phyloP scores from a whole-genome alignment of 2,113 vertebrate genomes.

The Amblyopsis rosae region DNA sequence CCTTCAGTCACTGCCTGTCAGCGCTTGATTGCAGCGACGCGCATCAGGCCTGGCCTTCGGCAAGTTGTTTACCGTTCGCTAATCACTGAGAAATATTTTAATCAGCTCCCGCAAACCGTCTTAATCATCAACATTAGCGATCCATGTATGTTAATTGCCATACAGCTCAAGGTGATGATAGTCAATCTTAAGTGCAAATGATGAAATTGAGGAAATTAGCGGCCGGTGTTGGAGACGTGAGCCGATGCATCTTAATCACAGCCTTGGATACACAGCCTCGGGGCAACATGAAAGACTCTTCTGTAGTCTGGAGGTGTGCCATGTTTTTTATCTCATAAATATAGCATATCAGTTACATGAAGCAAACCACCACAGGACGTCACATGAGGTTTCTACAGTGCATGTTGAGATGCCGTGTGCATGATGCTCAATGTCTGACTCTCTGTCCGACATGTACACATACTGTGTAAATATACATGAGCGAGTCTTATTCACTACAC shows the following conservation, averaged over 20 bases:
- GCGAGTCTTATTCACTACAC: no score
- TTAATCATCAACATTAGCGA: conserved; percentile 79
- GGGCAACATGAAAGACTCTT: conserved; percentile 46
- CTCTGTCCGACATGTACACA: no score
- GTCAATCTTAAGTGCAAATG: conserved; percentile 60
- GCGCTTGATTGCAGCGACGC: conserved; percentile 70
- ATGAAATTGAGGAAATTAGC: conserved; percentile 60
- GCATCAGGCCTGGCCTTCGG: conserved; percentile 74
- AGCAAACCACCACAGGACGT: not conserved
- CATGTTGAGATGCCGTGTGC: no score
- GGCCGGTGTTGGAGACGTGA: conserved; percentile 36
- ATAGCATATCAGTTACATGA: conserved; percentile 6
- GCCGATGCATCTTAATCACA: conserved; percentile 53
- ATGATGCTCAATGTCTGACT: no score
- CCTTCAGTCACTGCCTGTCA: conserved; percentile 48
- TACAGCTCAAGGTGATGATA: conserved; percentile 74
- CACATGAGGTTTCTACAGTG: no score
- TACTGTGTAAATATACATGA: no score
- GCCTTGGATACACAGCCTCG: conserved; percentile 37
- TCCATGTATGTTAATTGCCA: conserved; percentile 80
- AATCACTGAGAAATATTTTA: conserved; percentile 86
- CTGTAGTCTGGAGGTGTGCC: conserved; percentile 34
- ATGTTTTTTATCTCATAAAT: conserved; percentile 11
- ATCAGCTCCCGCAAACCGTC: conserved; percentile 80
- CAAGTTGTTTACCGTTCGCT: conserved; percentile 77